Evolutionary conservation across 2,888 invertebrate species (phyloP).

Genomic region (Aproaerema taeniolella): DNA sequence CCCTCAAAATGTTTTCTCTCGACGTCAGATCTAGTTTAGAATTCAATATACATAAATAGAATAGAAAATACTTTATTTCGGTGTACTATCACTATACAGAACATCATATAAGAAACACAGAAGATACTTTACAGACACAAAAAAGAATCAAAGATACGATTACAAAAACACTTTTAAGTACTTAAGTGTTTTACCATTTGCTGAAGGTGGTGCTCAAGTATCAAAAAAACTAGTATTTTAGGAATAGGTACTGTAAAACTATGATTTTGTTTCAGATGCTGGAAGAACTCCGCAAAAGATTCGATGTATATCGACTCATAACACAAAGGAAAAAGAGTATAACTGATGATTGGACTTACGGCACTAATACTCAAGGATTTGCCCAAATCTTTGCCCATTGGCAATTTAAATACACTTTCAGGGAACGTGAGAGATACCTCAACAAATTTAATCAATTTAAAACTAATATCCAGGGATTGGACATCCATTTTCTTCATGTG

Average conservation of each 20-base stretch:
- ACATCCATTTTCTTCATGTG: slow-evolving; percentile 86
- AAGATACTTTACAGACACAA: too few relatives aligned
- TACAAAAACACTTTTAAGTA: too few relatives aligned
- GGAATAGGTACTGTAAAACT: too few relatives aligned
- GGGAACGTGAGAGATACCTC: slow-evolving; percentile 80
- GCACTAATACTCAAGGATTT: slow-evolving; percentile 84
- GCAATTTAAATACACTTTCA: slow-evolving; percentile 82
- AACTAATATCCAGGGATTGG: slow-evolving; percentile 84
- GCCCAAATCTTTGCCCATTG: slow-evolving; percentile 84
- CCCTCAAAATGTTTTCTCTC: too few relatives aligned
- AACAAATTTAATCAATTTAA: slow-evolving; percentile 86
- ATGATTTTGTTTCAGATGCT: slow-evolving; percentile 60
- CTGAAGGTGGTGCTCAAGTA: not conserved
- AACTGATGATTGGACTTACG: slow-evolving; percentile 86
- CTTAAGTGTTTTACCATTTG: too few relatives aligned
- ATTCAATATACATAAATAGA: too few relatives aligned
- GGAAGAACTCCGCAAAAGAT: slow-evolving; percentile 68
- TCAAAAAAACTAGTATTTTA: not conserved
- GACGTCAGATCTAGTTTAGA: too few relatives aligned
- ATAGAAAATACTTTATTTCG: too few relatives aligned
- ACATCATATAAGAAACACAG: too few relatives aligned
- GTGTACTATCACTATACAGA: too few relatives aligned
- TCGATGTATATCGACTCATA: slow-evolving; percentile 57
- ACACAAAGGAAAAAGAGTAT: slow-evolving; percentile 49
- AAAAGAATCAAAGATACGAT: too few relatives aligned